Evolutionary conservation across 35 echinoderm and acorn worm genomes (phyloP).

Genomic region (Patiria miniata): DNA sequence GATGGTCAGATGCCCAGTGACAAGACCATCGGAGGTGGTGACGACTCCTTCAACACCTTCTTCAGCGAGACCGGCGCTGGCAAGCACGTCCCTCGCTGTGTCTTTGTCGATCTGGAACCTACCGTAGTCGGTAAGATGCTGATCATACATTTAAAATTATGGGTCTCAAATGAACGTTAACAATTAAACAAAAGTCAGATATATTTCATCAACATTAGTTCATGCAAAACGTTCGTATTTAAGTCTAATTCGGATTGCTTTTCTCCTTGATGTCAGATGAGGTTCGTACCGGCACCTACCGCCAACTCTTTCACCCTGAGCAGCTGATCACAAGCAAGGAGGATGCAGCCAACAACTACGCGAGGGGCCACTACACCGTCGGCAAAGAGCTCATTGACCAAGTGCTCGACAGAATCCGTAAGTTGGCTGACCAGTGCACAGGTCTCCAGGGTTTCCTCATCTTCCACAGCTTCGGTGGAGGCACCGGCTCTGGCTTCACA

Average conservation of each 20-base stretch:
- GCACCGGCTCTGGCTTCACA: slow-evolving; percentile 58
- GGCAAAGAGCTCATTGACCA: slow-evolving; percentile 51
- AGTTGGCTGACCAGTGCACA: slow-evolving; percentile 59
- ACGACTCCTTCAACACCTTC: slow-evolving; percentile 80
- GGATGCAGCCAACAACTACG: slow-evolving; percentile 63
- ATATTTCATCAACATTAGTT: too few species aligned
- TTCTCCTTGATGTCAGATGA: slow-evolving; percentile 45
- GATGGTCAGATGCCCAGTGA: slow-evolving; percentile 84
- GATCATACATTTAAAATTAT: neutral
- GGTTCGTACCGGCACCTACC: slow-evolving; percentile 62
- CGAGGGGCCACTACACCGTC: slow-evolving; percentile 50
- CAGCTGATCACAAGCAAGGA: slow-evolving; percentile 67
- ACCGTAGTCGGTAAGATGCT: slow-evolving; percentile 68
- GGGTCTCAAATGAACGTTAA: neutral
- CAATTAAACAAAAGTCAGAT: neutral
- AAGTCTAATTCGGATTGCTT: neutral
- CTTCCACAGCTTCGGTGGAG: slow-evolving; percentile 58
- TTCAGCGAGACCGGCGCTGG: slow-evolving; percentile 78
- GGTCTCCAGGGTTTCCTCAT: slow-evolving; percentile 71
- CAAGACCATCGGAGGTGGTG: slow-evolving; percentile 46
- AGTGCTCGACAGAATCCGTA: slow-evolving; percentile 14
- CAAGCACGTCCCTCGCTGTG: slow-evolving; percentile 59
- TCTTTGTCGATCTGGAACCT: slow-evolving; percentile 77
- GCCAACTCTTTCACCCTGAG: slow-evolving; percentile 61
- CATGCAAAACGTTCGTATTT: too few species aligned